These are phyloP conservation scores for Rostratula benghalensis DNA, from an alignment of 2,113 vertebrate species.

Conservation along the genomic window DNA sequence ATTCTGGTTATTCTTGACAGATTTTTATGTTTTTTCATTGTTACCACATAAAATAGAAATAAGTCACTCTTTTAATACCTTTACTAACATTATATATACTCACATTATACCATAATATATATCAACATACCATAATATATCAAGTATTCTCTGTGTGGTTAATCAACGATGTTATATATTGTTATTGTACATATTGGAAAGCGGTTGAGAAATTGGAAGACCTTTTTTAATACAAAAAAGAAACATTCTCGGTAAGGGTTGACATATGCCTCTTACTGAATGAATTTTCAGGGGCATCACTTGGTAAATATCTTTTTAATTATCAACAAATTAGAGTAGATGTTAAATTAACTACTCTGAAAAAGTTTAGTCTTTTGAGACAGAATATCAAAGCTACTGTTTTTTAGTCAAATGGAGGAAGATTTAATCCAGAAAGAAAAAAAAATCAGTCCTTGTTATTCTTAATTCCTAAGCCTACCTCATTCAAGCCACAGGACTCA, in stretches of 20 bases:
- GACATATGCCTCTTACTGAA: not conserved
- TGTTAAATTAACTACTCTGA: not conserved
- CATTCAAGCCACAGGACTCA: not conserved
- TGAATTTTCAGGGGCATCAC: not conserved
- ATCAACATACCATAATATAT: not conserved
- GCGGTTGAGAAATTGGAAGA: not conserved
- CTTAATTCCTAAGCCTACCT: not conserved
- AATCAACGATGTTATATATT: not conserved
- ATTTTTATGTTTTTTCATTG: not conserved
- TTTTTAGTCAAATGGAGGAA: not conserved
- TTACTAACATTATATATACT: not conserved
- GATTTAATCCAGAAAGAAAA: not conserved
- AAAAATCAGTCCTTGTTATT: rapidly evolving
- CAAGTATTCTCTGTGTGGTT: not conserved
- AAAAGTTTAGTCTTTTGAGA: not conserved
- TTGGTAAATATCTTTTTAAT: not conserved
- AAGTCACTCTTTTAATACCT: not conserved
- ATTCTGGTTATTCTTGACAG: not conserved
- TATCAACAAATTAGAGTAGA: not conserved
- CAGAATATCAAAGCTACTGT: not conserved
- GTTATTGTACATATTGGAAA: not conserved
- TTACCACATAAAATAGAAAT: not conserved
- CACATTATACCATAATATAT: not conserved
- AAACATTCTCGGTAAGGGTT: not conserved
- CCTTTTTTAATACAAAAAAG: not conserved